These are phyloP conservation scores for Sparus aurata DNA, from an alignment of 2,797 vertebrate genomes.

Conservation along the genomic window DNA sequence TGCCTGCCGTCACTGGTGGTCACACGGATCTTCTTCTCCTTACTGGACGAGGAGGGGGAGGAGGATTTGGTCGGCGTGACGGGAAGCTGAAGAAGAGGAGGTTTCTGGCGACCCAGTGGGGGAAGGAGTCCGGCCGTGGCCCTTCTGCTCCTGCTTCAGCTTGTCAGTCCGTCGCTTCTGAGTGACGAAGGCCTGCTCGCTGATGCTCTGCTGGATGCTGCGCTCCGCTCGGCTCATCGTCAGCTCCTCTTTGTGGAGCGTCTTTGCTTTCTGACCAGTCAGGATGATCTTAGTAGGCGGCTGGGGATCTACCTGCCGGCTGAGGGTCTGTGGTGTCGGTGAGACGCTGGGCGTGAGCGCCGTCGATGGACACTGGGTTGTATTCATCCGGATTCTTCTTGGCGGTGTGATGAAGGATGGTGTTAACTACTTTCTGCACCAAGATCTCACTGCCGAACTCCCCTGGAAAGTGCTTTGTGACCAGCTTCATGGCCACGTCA, in stretches of 20 bases:
- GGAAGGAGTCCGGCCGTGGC: slow-evolving; percentile 85
- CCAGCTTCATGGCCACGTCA: slow-evolving; percentile 97
- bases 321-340: slow-evolving; percentile 82
- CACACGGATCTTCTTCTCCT: slow-evolving; percentile 97
- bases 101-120: slow-evolving; percentile 82
- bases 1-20: slow-evolving; percentile 96
- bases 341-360: slow-evolving; percentile 88
- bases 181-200: slow-evolving; percentile 90
- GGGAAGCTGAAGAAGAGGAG: slow-evolving; percentile 90
- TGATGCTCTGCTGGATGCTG: slow-evolving; percentile 94
- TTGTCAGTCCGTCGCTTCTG: slow-evolving; percentile 93
- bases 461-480: slow-evolving; percentile 98
- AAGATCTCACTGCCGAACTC: slow-evolving; percentile 98
- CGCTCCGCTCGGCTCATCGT: slow-evolving; percentile 97
- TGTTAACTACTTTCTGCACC: slow-evolving; percentile 98
- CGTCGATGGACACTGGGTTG: slow-evolving; percentile 94
- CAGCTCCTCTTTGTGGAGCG: slow-evolving; percentile 97
- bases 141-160: slow-evolving; percentile 91
- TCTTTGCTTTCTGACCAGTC: slow-evolving; percentile 96
- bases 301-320: slow-evolving; percentile 82
- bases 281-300: slow-evolving; percentile 98
- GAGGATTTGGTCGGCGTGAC: slow-evolving; percentile 93
- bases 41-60: slow-evolving; percentile 87
- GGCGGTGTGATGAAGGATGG: slow-evolving; percentile 97
- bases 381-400: slow-evolving; percentile 98